phyloP scores from a whole-genome alignment of 2,797 vertebrate genomes.

The Oreochromis grahami region DNA sequence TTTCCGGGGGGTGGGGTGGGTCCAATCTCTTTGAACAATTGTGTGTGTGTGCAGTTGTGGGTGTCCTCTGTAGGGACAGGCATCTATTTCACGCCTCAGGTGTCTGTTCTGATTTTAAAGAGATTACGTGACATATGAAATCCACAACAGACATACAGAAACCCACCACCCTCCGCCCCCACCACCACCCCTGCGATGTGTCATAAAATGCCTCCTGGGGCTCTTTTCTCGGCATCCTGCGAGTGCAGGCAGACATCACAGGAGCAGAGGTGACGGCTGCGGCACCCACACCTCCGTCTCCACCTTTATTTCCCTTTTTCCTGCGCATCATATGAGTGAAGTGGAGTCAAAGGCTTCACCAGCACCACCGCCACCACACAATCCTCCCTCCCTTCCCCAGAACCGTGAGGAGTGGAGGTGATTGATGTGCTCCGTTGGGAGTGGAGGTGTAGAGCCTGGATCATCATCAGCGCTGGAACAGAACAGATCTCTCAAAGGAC shows the following conservation, averaged over 20 bases:
- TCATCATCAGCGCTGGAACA: constrained; percentile 53
- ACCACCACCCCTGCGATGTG: neutral
- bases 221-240: neutral
- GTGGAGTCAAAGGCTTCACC: constrained; percentile 10
- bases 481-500: constrained; percentile 57
- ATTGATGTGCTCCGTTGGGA: constrained; percentile 69
- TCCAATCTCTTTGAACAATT: constrained; percentile 8
- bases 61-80: constrained; percentile 22
- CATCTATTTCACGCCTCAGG: constrained; percentile 55
- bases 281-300: neutral
- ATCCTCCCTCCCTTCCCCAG: neutral
- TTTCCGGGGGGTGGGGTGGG: accelerated
- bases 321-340: neutral
- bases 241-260: constrained; percentile 30
- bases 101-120: constrained; percentile 32
- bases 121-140: constrained; percentile 47
- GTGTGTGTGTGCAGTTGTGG: constrained; percentile 8
- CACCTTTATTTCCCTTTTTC: neutral
- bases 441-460: constrained; percentile 47
- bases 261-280: constrained; percentile 3
- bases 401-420: constrained; percentile 47
- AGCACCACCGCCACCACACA: neutral
- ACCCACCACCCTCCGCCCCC: neutral
- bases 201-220: neutral
- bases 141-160: neutral